These are phyloP conservation scores for Scatophagus argus DNA, from an alignment of 2,113 vertebrate genomes.

Conservation along the genomic window DNA sequence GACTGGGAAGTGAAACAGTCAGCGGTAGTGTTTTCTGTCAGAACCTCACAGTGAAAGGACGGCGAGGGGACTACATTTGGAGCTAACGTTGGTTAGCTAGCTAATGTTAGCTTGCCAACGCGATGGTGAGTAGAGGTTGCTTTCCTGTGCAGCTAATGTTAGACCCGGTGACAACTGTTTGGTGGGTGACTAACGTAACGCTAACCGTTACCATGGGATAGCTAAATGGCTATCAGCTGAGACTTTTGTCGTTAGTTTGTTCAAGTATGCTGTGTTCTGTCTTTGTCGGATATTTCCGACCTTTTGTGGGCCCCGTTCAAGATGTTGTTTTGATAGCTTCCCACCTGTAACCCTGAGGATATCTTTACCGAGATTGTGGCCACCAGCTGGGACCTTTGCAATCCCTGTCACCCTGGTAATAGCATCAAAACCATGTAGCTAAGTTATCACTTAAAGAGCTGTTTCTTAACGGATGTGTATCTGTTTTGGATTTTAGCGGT, in stretches of 20 bases:
- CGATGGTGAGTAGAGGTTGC: constrained; percentile 74
- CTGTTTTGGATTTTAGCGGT: not conserved
- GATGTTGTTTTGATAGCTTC: constrained; percentile 32
- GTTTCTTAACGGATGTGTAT: not conserved
- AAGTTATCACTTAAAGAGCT: constrained; percentile 7
- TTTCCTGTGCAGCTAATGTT: constrained; percentile 38
- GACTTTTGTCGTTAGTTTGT: not conserved
- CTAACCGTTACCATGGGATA: constrained; percentile 25
- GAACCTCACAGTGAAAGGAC: constrained; percentile 12
- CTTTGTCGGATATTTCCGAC: not conserved
- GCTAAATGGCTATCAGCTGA: not conserved
- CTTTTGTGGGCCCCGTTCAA: constrained; percentile 16
- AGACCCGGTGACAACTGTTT: constrained; percentile 34
- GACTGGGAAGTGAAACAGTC: not conserved
- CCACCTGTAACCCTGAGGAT: constrained; percentile 55
- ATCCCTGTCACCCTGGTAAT: not conserved
- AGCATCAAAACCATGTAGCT: not conserved
- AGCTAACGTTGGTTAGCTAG: constrained; percentile 75
- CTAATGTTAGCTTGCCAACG: constrained; percentile 74
- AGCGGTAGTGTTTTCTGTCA: constrained; percentile 12
- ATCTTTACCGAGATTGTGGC: constrained; percentile 42
- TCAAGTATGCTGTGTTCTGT: not conserved
- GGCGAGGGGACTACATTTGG: constrained; percentile 29
- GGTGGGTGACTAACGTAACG: constrained; percentile 50
- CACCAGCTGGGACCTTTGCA: constrained; percentile 1